Evolutionary conservation across 2,888 invertebrate genomes (phyloP).

Genomic region (Lypha dubia): DNA sequence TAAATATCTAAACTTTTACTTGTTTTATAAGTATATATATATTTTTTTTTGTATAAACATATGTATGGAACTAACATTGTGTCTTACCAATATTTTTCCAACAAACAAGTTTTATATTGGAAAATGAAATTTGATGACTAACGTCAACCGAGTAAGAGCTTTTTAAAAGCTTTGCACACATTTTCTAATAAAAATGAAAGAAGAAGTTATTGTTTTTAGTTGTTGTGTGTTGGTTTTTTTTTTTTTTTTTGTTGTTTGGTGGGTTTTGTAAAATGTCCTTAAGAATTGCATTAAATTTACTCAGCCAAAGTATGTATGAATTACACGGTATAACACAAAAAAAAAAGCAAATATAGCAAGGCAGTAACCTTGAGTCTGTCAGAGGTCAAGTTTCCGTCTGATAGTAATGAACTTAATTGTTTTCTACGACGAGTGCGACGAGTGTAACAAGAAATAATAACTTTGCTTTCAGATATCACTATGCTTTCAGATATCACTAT

Average conservation of each 20-base stretch:
- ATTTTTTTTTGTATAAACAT: neutral
- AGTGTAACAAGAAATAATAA: too few relatives aligned
- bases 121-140: neutral
- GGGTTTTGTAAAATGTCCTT: neutral
- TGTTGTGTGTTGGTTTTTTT: neutral
- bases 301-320: too few relatives aligned
- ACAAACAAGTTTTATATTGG: neutral
- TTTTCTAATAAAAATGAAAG: neutral
- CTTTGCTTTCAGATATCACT: too few relatives aligned
- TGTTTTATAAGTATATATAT: neutral
- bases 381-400: too few relatives aligned
- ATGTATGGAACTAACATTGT: neutral
- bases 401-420: too few relatives aligned
- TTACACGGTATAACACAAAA: neutral
- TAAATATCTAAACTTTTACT: neutral
- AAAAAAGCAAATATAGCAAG: neutral
- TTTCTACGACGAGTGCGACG: too few relatives aligned
- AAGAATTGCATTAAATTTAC: too few relatives aligned
- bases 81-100: neutral
- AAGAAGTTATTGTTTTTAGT: neutral
- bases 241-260: neutral
- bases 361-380: too few relatives aligned
- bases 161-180: neutral
- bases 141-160: neutral
- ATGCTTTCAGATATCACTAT: too few relatives aligned